Evolutionary conservation across 1,140 invertebrate species (phyloP), one percentile per base, ranked within the genome.

Genomic region (Drosophila kanapiae): DNA sequence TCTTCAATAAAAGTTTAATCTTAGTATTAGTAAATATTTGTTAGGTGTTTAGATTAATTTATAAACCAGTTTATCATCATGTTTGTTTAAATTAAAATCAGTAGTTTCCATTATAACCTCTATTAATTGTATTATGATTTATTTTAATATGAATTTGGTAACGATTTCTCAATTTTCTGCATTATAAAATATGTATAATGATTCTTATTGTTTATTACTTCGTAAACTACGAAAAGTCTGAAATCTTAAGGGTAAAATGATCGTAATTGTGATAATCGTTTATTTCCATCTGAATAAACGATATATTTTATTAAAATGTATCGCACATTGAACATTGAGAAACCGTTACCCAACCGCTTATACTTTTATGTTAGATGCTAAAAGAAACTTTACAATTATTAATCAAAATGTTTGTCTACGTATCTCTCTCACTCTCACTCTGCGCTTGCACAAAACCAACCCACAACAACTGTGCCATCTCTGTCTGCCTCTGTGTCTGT

Each of bases 391-490:
- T 72, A 40, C 8, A 23, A 29, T 49, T 71, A 45, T 75, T 78
- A 78, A 78, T 78, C 38, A 54, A 71, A 68, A 72, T 77, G 62
- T 64, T 60, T 84, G 47, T 75, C 27, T 77, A 69, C 62, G 45
- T 78, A 78, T 87, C 33, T 65, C 51, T 83, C 51, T 53, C 31
- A 72, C 61, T 62, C 69, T 74, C 67, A 70, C 58, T 70, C 31
- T 75, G 78, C 43, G 72, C 78, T 78, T 91, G 81, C 83, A 88
- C 77, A 77, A 76, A 77, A 77, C 67, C 61, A 68, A 59, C 65
- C 68, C 63, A 79, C 62, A 56, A 56, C 67, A 49, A 53, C 63
- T 74, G 83, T 87, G 83, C 68, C 68, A 57, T 74, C 64, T 75
- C 75, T 64, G 29, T 70, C 61, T 57, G n/a, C 75, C 40, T 67